Base-by-base conservation (phyloP, 2,797 vertebrate species). In the Acanthopagrus latus region DNA sequence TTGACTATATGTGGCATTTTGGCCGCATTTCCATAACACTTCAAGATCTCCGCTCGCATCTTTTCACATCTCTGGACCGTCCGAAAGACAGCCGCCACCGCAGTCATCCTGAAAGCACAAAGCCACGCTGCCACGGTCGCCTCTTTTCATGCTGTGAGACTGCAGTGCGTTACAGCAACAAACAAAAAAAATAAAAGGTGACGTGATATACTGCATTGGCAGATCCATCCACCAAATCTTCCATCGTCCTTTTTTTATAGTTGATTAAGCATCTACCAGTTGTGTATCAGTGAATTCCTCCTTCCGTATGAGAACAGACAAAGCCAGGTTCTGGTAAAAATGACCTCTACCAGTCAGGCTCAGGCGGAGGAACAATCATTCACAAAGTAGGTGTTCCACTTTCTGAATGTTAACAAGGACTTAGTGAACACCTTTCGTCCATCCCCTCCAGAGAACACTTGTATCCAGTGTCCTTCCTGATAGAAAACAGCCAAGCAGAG, bases 1-100 rank as follows among this genome's bases (percentile, higher is more conserved):
- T 79, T 29, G 76, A 83, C 52, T 66, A 5, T 47, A 44, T 74
- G 74, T 72, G 68, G 60, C 23, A 48, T 82, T 83, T 80, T 74
- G 78, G 80, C 87, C 68, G 74, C 56, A 57, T 83, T 62, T 62
- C 69, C 20, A 48, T 18, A 80, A 71, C 38, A 63, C 47, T 54
- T 51, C n/a, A 27, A 18, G 20, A 17, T 27, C 27, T 27, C 51
- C 27, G 27, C 4, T 27, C 27, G 27, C 27, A 48, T 64, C 44
- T 33, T 74, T 73, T 79, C 38, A 64, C 60, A 23, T 55, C 60
- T 56, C 27, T 14, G 13, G n/a, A 64, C 21, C 7, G 12, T 48
- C 21, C 33, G 13, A 60, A 60, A 70, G 25, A 55, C 44, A 38
- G 38, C n/a, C 64, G 73, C 44, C 17, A 58, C 73, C 70, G 74